phyloP scores from a whole-genome alignment of 1,140 invertebrate species.

The Wasmannia auropunctata region DNA sequence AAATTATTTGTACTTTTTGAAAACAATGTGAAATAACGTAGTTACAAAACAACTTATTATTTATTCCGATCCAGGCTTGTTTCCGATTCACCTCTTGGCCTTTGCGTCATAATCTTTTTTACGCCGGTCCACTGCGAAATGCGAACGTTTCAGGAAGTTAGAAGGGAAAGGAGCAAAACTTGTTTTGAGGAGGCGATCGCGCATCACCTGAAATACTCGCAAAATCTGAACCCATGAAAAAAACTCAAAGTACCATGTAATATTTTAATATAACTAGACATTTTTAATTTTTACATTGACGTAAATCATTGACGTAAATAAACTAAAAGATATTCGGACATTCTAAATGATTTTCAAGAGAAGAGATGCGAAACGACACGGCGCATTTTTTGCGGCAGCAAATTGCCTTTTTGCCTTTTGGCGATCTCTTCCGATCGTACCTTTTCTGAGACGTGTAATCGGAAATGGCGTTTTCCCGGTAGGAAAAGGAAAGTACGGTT shows the following conservation, averaged over 20 bases:
- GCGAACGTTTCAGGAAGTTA: slow-evolving; percentile 10
- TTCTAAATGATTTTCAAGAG: not conserved
- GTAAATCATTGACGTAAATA: not conserved
- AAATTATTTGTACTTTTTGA: not conserved
- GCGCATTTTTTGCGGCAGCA: not conserved
- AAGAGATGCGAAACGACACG: not conserved
- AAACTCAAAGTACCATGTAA: too few species aligned
- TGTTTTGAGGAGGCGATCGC: not conserved
- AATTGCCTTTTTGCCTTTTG: not conserved
- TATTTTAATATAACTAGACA: not conserved
- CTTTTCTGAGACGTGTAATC: slow-evolving; percentile 21
- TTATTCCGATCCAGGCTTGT: not conserved
- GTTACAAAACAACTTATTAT: not conserved
- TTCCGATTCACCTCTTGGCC: not conserved
- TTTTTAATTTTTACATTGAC: not conserved
- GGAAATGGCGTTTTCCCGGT: not conserved
- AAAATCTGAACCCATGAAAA: not conserved
- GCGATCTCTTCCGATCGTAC: not conserved
- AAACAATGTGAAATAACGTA: not conserved
- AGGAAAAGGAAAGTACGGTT: slow-evolving; percentile 49
- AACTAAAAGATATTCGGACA: not conserved
- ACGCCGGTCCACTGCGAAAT: not conserved
- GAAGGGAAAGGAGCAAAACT: too few species aligned
- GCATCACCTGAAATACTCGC: not conserved
- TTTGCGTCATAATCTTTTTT: not conserved